Base-by-base conservation (phyloP, 2,797 vertebrate genomes). In the Bovichtus diacanthus region DNA sequence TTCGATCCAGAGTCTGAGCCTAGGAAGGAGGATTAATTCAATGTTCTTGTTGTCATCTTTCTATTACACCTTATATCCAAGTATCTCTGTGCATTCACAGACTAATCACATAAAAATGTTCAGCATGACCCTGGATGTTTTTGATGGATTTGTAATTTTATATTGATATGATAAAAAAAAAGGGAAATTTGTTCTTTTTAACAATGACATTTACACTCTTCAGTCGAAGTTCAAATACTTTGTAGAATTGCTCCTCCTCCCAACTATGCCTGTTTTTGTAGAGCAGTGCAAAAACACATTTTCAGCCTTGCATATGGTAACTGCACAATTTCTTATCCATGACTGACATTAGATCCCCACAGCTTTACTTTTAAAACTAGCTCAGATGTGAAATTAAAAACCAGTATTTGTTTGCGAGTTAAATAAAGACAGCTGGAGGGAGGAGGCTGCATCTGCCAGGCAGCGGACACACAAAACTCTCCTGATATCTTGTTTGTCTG, bases 301-400 rank as follows among this genome's bases (percentile, higher is more conserved):
- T 19, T 31, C 2, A 53, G 12, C 49, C 46, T 46, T 29, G 29
- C 4, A 41, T 27, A 9, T 46, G 6, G 49, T 21, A 18, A 39
- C 21, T 23, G 51, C n/a, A 16, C 38, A 58, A 9, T 41, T 25
- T 53, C 18, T n/a, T 15, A 23, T 60, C 59, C 16, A 4, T 6
- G 31, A 12, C 49, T 46, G 8, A 58, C 31, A 21, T 25, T 38
- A 13, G 29, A 60, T 46, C 18, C 25, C 18, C 13, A 11, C 29
- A 13, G 38, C n/a, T 44, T 11, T 13, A 60, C 31, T 39, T 49
- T 7, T 44, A 27, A 59, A 29, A 46, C n/a, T 41, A 23, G 44
- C 15, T 76, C 11, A 67, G 23, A 63, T 29, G 53, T 59, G n/a
- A 64, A 47, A 73, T 43, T n/a, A 27, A 27, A 61, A 25, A n/a